These are phyloP conservation scores for Lasioglossum oenotherae DNA, from an alignment of 2,888 invertebrate species.

Conservation along the genomic window DNA sequence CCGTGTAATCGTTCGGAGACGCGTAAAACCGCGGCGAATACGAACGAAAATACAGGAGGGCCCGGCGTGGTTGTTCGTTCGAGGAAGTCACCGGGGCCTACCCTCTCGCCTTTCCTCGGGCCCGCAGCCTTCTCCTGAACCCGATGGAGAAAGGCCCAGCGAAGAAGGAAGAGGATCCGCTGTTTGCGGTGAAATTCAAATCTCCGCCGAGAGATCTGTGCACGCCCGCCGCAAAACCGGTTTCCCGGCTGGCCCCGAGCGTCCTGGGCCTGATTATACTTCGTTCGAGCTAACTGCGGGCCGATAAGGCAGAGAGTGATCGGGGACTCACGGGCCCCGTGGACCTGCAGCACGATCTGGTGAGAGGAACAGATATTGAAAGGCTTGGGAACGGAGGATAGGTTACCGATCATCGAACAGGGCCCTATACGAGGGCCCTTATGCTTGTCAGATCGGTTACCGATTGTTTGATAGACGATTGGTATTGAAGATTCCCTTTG, in stretches of 20 bases:
- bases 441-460: constrained; percentile 39
- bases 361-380: constrained; percentile 36
- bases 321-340: constrained; percentile 19
- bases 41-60: constrained; percentile 27
- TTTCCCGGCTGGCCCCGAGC: constrained; percentile 41
- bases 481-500: background rate
- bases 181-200: constrained; percentile 75
- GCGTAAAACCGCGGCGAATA: constrained; percentile 42
- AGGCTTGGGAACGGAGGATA: constrained; percentile 15
- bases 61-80: background rate
- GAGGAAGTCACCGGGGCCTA: constrained; percentile 57
- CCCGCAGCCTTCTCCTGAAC: constrained; percentile 38
- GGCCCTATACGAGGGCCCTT: constrained; percentile 6
- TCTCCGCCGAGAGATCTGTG: constrained; percentile 69
- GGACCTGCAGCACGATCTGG: constrained; percentile 66
- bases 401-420: constrained; percentile 53
- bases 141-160: constrained; percentile 54
- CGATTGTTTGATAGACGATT: constrained; percentile 29
- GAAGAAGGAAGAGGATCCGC: constrained; percentile 73
- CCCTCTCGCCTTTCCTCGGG: constrained; percentile 62
- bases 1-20: constrained; percentile 57
- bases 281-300: constrained; percentile 64
- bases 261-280: constrained; percentile 42
- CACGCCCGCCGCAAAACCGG: constrained; percentile 66
- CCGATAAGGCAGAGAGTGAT: constrained; percentile 66